A percentile compares a stretch with the other conserved stretches of the same genome.
Evolutionary conservation across 2,797 vertebrate genomes (phyloP).

Genomic region (Coregonus sp.): DNA sequence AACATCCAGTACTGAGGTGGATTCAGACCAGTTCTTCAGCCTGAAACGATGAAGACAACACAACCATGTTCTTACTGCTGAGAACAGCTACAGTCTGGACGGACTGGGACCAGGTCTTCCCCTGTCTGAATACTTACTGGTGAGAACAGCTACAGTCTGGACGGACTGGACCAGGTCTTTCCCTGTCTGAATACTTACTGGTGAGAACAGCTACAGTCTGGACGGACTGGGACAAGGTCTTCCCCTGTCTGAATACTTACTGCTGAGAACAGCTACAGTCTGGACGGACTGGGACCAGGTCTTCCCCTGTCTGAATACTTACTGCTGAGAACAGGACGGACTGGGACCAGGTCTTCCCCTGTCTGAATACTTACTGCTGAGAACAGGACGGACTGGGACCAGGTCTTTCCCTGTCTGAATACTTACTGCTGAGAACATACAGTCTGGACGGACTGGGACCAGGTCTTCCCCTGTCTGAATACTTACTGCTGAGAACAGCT

Average conservation of each 20-base stretch:
- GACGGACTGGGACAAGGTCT: conserved; percentile 76
- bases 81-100: no score
- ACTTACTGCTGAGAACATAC: conserved; percentile 34
- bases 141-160: no score
- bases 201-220: conserved; percentile 69
- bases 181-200: not conserved
- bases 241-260: conserved; percentile 7
- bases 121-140: no score
- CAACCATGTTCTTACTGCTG: no score
- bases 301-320: conserved; percentile 10
- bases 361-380: conserved; percentile 8
- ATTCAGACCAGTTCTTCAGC: not conserved
- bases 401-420: conserved; percentile 42
- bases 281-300: conserved; percentile 78
- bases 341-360: conserved; percentile 70
- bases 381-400: conserved; percentile 76
- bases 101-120: no score
- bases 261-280: conserved; percentile 64
- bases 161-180: not conserved
- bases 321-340: conserved; percentile 57
- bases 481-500: conserved; percentile 29
- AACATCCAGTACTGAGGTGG: not conserved
- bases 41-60: no score
- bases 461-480: conserved; percentile 44
- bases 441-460: conserved; percentile 79